phyloP scores from a whole-genome alignment of 2,888 invertebrate genomes.

The Pocota personata region DNA sequence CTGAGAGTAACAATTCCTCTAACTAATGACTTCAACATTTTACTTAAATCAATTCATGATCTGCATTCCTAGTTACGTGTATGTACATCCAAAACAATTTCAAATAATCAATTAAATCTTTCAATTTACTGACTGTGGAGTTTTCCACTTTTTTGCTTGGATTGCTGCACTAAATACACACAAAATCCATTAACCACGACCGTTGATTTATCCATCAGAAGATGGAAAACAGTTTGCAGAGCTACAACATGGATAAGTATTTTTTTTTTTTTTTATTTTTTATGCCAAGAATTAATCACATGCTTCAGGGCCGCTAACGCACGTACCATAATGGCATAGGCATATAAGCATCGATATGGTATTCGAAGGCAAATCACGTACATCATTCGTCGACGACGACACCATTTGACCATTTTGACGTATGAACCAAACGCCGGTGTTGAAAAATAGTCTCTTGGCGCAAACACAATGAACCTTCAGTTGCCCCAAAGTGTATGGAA shows the following conservation, averaged over 20 bases:
- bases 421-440: background rate
- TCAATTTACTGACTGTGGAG: background rate
- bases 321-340: background rate
- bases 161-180: conserved; percentile 8
- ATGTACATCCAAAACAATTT: background rate
- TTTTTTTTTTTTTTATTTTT: background rate
- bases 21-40: background rate
- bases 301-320: background rate
- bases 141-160: background rate
- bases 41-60: background rate
- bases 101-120: background rate
- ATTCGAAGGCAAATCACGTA: background rate
- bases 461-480: background rate
- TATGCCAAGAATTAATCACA: background rate
- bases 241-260: background rate
- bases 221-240: background rate
- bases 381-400: background rate
- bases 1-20: background rate
- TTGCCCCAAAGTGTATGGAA: background rate
- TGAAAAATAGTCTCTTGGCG: background rate
- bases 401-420: conserved; percentile 5
- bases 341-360: background rate
- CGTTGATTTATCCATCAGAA: background rate
- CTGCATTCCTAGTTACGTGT: background rate
- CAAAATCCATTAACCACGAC: background rate